Percentiles rank a stretch among this genome's conserved stretches.
phyloP scores from a whole-genome alignment of 2,888 invertebrate genomes.

The Myopa testacea region DNA sequence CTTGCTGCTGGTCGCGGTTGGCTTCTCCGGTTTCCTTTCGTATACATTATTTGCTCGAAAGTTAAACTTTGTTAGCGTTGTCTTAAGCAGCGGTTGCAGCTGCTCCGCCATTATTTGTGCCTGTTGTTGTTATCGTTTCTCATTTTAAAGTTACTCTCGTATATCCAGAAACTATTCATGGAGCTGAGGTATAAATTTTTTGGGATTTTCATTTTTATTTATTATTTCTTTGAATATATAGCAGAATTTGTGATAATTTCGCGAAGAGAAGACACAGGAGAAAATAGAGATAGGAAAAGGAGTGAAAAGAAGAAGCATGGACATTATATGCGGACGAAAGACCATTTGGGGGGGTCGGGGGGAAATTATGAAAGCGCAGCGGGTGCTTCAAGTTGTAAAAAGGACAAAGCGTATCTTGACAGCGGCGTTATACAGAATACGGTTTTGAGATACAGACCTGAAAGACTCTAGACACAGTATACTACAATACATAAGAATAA shows the following conservation, averaged over 20 bases:
- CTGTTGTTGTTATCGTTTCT: slow-evolving; percentile 30
- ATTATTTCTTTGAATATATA: not conserved
- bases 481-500: too few species aligned
- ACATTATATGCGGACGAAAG: too few species aligned
- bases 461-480: too few species aligned
- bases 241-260: not conserved
- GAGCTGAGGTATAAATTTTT: slow-evolving; percentile 10
- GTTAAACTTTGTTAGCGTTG: slow-evolving; percentile 34
- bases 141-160: slow-evolving; percentile 27
- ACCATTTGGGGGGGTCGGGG: too few species aligned
- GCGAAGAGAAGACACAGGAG: not conserved
- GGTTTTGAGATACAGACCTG: too few species aligned
- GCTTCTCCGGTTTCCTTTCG: slow-evolving; percentile 38
- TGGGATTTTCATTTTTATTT: slow-evolving; percentile 25
- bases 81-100: slow-evolving; percentile 19
- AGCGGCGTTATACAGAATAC: too few species aligned
- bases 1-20: slow-evolving; percentile 29
- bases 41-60: slow-evolving; percentile 41
- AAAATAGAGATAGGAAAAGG: not conserved
- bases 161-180: slow-evolving; percentile 27
- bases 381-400: too few species aligned
- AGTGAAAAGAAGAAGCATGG: too few species aligned
- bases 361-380: too few species aligned
- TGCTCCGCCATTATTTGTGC: slow-evolving; percentile 12
- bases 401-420: too few species aligned